Evolutionary conservation across 2,888 invertebrate species (phyloP).

Genomic region (Labia minor): DNA sequence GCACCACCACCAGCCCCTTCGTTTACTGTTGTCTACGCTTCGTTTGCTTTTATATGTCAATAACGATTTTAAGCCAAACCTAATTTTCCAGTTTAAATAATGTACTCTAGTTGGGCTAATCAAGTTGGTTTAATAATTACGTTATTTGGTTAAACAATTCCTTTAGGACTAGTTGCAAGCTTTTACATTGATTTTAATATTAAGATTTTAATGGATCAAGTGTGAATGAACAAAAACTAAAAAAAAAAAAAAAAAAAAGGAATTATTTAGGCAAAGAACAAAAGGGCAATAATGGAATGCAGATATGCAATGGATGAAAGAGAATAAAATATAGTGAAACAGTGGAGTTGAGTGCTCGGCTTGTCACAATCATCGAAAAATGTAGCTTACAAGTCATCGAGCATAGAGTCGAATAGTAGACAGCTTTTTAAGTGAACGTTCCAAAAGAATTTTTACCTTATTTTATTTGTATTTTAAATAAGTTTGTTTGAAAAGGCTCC

Average conservation of each 20-base stretch:
- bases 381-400: too few relatives aligned
- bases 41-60: slow-evolving; percentile 1
- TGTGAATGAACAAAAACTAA: background rate
- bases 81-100: slow-evolving; percentile 13
- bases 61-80: slow-evolving; percentile 13
- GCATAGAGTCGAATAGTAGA: background rate
- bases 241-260: too few relatives aligned
- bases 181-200: background rate
- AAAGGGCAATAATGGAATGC: background rate
- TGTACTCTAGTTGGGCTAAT: slow-evolving; percentile 2
- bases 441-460: too few relatives aligned
- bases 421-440: background rate
- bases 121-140: background rate
- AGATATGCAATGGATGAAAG: too few relatives aligned
- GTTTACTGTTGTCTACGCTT: background rate
- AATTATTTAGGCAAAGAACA: background rate
- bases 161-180: background rate
- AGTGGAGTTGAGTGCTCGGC: background rate
- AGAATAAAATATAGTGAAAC: background rate
- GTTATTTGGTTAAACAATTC: slow-evolving; percentile 6
- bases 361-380: background rate
- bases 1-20: background rate
- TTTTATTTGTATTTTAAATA: background rate
- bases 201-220: background rate
- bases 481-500: background rate